Base-by-base conservation (phyloP, 2,888 invertebrate genomes). In the Sinhomidia bicolor region DNA sequence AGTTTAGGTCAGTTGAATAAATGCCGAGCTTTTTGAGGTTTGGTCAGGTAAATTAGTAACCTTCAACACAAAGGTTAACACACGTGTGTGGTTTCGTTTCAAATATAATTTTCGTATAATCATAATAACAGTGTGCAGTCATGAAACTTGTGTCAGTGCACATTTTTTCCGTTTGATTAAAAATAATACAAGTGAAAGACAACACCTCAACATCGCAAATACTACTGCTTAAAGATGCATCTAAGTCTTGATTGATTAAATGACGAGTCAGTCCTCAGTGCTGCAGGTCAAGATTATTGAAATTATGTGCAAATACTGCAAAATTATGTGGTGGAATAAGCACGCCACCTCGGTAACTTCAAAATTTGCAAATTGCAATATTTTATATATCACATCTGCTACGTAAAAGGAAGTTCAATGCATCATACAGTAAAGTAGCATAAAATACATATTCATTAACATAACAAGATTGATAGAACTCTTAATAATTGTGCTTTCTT, bases 1-100 rank as follows among this genome's bases (percentile, higher is more conserved):
- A 62, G 68, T 29, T 81, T 82, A 65, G 82, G 82, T 82, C 83
- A 83, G 83, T 71, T 57, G 41, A 74, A 57, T 57, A 74, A 83
- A 83, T 41, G 41, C 7, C 44, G 20, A 74, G 41, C 57, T 74
- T 71, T 83, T 71, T 83, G 71, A 83, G 74, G 74, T 83, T 74
- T 83, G 36, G 9, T 54, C 51, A n/a, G 29, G 54, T 29, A 5
- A 26, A 36, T 60, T 71, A 51, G 74, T 57, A 76, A 85, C 76
- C 84, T 62, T 85, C 47, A 57, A 26, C 17, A 44, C 10, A 65
- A 76, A 62, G 76, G 84, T 85, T 76, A 76, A 76, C 76, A 85
- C 71, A 71, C 71, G 41, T 41, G 71, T 71, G 71, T 71, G 71
- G 71, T 71, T 71, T 71, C 71, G 23, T 41, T 71, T 71, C 65